Conservation (phyloP, 2,797 vertebrate genomes). For the Tadarida brasiliensis region DNA sequence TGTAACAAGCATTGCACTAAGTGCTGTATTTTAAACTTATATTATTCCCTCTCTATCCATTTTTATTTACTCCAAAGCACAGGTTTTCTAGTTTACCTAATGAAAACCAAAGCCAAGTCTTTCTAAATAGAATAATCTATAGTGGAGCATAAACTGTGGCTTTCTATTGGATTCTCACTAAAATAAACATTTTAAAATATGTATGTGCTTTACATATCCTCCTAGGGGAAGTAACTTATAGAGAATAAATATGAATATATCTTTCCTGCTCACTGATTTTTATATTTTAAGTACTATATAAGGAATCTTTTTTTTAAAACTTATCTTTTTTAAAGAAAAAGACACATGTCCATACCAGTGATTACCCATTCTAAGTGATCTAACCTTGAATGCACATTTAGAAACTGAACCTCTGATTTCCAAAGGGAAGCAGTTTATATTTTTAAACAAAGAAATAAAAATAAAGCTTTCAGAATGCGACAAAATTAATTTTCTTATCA, state of each 20-base stretch:
- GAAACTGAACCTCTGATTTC: conserved; percentile 34
- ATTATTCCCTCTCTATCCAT: not conserved
- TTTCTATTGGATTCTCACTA: not conserved
- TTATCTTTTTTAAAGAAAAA: conserved; percentile 2
- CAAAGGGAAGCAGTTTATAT: conserved; percentile 5
- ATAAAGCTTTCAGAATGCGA: not conserved
- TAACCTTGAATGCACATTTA: not conserved
- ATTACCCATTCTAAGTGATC: not conserved
- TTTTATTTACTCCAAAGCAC: conserved; percentile 47
- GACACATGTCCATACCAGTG: not conserved
- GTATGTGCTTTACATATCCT: not conserved
- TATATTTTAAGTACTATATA: not conserved
- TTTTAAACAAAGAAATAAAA: conserved; percentile 62
- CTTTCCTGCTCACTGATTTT: not conserved
- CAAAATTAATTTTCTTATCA: not conserved
- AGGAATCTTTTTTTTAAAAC: conserved; percentile 7
- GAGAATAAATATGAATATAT: not conserved
- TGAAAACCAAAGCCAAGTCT: not conserved
- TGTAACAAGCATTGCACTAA: not conserved
- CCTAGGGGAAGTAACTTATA: conserved; percentile 31
- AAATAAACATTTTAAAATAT: not conserved
- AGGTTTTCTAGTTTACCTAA: not conserved
- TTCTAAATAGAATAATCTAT: not conserved
- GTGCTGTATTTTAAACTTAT: not conserved
- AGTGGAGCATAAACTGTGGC: not conserved